Base-by-base conservation (phyloP, 2,888 invertebrate genomes). In the Drosophila atroscutellata region DNA sequence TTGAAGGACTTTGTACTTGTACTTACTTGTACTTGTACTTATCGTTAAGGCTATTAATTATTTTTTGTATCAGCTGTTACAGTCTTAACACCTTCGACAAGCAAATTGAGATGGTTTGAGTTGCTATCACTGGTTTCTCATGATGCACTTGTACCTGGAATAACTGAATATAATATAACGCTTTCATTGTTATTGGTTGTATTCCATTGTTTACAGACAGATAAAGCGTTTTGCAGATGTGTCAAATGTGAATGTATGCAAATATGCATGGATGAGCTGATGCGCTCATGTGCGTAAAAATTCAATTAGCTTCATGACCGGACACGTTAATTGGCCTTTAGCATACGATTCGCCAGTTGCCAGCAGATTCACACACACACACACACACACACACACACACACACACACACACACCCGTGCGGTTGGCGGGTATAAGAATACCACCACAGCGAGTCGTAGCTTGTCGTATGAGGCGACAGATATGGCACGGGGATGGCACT, bases 301-400 rank as follows among this genome's bases (percentile, higher is more conserved):
- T 84, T 82, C 78, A 84, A 84, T 84, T 86, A 84, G 57, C 59
- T 69, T 74, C 75, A 74, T 69, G 79, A 60, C 71, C 65, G 72
- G 66, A 56, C 75, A 70, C 72, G 80, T 80, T 84, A 86, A 84
- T 84, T 84, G 83, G 84, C 71, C 73, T 84, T 79, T 79, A 83
- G 76, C 67, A 70, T 32, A 60, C 34, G 47, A 54, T 32, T 50
- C 28, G 11, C 49, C 24, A 50, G 26, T 50, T 61, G 11, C 15
- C 18, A 2, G 30, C 50, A 30, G 11, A 13, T 20, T 13, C n/a
- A 24, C 20, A 20, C 20, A 15, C 18, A 37, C 3, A 37, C 18
- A 36, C 0, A 47, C 18, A 26, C 26, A 18, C 4, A 32, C 15
- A 13, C 7, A 7, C 28, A 6, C 28, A n/a, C n/a, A n/a, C n/a